These are phyloP conservation scores for Eupithecia vulgata DNA, from an alignment of 2,888 invertebrate genomes.

Conservation along the genomic window DNA sequence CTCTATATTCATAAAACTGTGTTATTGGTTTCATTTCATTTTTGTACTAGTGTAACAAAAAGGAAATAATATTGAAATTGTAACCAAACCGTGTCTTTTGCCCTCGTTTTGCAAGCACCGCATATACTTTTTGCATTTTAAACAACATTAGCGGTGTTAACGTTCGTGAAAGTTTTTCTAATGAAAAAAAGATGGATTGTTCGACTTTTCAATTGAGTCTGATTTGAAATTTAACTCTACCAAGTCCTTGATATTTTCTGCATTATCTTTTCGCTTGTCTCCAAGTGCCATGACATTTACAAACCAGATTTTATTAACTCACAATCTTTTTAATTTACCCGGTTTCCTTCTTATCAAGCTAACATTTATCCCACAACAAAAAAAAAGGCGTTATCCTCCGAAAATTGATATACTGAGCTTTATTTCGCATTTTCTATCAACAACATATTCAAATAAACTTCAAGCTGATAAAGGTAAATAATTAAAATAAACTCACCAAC, in stretches of 20 bases:
- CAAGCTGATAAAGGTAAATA: not conserved
- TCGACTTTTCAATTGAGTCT: conserved; percentile 22
- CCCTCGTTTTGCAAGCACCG: conserved; percentile 52
- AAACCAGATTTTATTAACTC: not conserved
- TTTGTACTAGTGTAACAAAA: conserved; percentile 19
- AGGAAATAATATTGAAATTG: conserved; percentile 44
- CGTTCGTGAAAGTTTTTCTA: conserved; percentile 37
- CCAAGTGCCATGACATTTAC: not conserved
- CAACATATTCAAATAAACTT: not conserved
- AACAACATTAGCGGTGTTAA: conserved; percentile 36
- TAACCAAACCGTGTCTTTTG: conserved; percentile 57
- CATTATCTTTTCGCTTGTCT: not conserved
- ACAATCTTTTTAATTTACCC: not conserved
- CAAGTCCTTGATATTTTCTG: not conserved
- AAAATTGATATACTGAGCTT: not conserved
- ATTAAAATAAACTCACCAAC: not conserved
- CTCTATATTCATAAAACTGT: not conserved
- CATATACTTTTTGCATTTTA: conserved; percentile 45
- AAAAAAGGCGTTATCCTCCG: not conserved
- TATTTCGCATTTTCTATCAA: not conserved
- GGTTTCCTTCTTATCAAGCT: not conserved
- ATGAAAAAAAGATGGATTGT: conserved; percentile 19
- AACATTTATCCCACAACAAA: not conserved
- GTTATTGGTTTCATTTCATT: not conserved
- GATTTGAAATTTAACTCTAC: not conserved